Evolutionary conservation across 2,797 vertebrate genomes (phyloP), one percentile per base, ranked within the genome.

Genomic region (Sparus aurata): DNA sequence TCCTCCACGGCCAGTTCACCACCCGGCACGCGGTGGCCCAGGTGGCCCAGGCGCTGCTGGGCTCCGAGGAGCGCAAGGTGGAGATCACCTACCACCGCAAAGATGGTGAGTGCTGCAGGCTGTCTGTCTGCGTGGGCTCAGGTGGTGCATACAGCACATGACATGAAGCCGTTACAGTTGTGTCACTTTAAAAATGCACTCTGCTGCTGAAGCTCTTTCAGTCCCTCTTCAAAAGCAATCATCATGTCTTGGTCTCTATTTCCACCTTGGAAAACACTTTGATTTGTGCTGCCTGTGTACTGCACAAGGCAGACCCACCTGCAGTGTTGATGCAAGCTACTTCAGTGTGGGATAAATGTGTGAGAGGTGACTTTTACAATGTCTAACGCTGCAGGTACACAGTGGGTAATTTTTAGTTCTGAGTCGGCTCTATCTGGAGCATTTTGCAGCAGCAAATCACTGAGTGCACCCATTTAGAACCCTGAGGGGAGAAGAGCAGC

Each of bases 71-170:
- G 89, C 96, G 98, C 78, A 99, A 98, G 93, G 97, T 99, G 92
- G 97, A 97, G 93, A 97, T 99, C 93, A 98, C 96, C 80, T 99
- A 99, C 91, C 97, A 99, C 91, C 98, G 97, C 87, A 99, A 99
- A 93, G 96, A 99, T 83, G 98, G 98, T 99, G 95, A 99, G 94
- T 94, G 22, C 27, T 12, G 27, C 4, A 2, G 9, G 34, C 9
- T 25, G 25, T 54, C 6, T 34, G 20, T 57, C 7, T 30, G 3
- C 5, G 15, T 23, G 57, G 69, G 47, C 46, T 69, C 66, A 55
- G 78, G 58, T 55, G 59, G 3, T 11, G 0, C 8, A 46, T 49
- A 22, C 41, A n/a, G 18, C 27, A 43, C 41, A 41, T 41, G 63
- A 68, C 13, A 47, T 1, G 15, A 59, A 25, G 27, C 54, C 5